Percentiles rank a stretch among this genome's conserved stretches.
Evolutionary conservation across 2,797 vertebrate species (phyloP).

Genomic region (Betta splendens): DNA sequence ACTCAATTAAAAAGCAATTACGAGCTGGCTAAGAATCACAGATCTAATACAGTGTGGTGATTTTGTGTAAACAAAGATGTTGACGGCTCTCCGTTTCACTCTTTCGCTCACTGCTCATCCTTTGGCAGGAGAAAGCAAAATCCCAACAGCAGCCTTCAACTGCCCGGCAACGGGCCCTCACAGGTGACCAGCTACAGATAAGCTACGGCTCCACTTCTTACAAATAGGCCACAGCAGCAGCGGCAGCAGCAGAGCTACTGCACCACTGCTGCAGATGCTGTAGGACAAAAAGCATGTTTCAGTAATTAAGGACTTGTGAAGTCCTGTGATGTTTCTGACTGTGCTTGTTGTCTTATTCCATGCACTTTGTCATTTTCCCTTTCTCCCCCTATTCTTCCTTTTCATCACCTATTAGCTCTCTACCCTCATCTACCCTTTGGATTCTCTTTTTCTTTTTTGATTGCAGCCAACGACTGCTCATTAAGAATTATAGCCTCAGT

Average conservation of each 20-base stretch:
- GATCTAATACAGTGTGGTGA: slow-evolving; percentile 36
- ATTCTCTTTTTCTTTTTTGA: slow-evolving; percentile 6
- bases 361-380: neutral
- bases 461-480: slow-evolving; percentile 43
- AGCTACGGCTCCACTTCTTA: neutral
- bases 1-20: slow-evolving; percentile 59
- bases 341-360: slow-evolving; percentile 1
- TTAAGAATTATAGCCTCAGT: slow-evolving; percentile 54
- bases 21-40: slow-evolving; percentile 33
- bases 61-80: slow-evolving; percentile 45
- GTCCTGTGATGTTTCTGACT: neutral
- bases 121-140: slow-evolving; percentile 28
- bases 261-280: neutral
- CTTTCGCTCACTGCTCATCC: slow-evolving; percentile 1
- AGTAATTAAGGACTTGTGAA: slow-evolving; percentile 7
- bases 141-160: slow-evolving; percentile 17
- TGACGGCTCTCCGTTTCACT: slow-evolving; percentile 11
- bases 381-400: slow-evolving; percentile 11
- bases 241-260: slow-evolving; percentile 4
- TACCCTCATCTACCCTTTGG: slow-evolving; percentile 11
- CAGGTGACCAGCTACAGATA: neutral
- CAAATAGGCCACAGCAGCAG: slow-evolving; percentile 6
- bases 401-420: slow-evolving; percentile 3
- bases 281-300: slow-evolving; percentile 1
- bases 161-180: slow-evolving; percentile 11